Percentiles rank a stretch among this genome's conserved stretches.
Evolutionary conservation across 2,113 vertebrate species (phyloP).

Genomic region (Hemibagrus wyckioides): DNA sequence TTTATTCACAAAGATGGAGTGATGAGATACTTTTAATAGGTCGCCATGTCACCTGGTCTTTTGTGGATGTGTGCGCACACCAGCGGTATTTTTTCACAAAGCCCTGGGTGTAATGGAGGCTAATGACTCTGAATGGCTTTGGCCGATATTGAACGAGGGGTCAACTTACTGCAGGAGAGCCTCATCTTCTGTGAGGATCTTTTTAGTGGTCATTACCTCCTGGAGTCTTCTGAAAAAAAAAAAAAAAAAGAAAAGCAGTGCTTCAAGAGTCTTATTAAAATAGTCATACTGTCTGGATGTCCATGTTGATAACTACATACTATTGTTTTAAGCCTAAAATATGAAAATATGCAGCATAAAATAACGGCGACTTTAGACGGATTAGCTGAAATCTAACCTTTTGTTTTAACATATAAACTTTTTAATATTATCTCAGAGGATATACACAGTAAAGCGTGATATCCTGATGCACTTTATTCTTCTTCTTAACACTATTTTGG

Average conservation of each 20-base stretch:
- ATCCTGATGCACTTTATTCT: too few relatives aligned
- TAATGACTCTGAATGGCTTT: conserved; percentile 55
- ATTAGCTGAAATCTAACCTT: neutral
- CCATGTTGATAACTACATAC: neutral
- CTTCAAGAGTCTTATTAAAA: neutral
- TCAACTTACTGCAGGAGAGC: conserved; percentile 42
- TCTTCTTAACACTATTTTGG: too few relatives aligned
- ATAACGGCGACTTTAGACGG: neutral
- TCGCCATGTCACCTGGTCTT: conserved; percentile 40
- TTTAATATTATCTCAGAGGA: neutral
- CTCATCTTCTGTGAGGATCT: conserved; percentile 41
- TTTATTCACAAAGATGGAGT: conserved; percentile 52
- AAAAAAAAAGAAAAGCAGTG: too few relatives aligned
- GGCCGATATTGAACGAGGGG: conserved; percentile 42
- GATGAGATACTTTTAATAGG: conserved; percentile 58
- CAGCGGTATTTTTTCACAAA: conserved; percentile 38
- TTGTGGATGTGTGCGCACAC: conserved; percentile 33
- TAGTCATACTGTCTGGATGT: neutral
- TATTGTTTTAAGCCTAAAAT: neutral
- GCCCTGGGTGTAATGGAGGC: conserved; percentile 51
- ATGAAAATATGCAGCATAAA: neutral
- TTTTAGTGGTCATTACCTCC: conserved; percentile 43
- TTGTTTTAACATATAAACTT: neutral
- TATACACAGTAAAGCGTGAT: too few relatives aligned
- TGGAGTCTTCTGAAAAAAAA: conserved; percentile 13